Evolutionary conservation across 2,888 invertebrate species (phyloP), one percentile per base, ranked within the genome.

Genomic region (Agriopis leucophaearia): DNA sequence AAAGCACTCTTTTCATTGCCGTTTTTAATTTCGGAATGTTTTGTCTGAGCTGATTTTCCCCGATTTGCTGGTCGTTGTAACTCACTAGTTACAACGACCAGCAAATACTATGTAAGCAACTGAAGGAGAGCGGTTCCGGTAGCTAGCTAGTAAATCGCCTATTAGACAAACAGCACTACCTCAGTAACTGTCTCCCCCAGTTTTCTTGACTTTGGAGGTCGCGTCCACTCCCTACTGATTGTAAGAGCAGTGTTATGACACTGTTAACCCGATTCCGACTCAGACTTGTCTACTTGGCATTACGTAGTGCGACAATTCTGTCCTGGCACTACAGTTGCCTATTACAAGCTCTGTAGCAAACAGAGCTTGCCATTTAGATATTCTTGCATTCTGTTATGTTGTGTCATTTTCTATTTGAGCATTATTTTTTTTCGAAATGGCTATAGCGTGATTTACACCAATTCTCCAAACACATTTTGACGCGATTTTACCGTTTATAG

Each of bases 141-240:
- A 45, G 15, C 6, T 6, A 8, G 15, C 15, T 45, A n/a, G 45
- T 45, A 55, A 55, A 40, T 9, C 0, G 2, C 40, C 16, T 10
- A 10, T 51, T n/a, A 1, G 42, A 36, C n/a, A 45, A 54, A 27
- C 9, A 66, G 69, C 58, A 58, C 35, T 54, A 79, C 81, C 74
- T 77, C 0, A 12, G 77, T 76, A 59, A 64, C 68, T 68, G 68
- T 16, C 16, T 36, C 15, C 15, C 8, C 27, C 50, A 47, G 27
- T 68, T 64, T 55, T 60, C 64, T 60, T 45, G 82, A 76, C 47
- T 64, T 55, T 66, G 66, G 71, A 74, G 78, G 76, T 76, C 78
- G 72, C 77, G 73, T 78, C 80, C 82, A 86, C 86, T 88, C 78
- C 79, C 78, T 72, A 75, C 80, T 84, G 86, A 88, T 88, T 88